Evolutionary conservation across 2,888 invertebrate species (phyloP), one percentile per base, ranked within the genome.

Genomic region (Eudemis profundana): DNA sequence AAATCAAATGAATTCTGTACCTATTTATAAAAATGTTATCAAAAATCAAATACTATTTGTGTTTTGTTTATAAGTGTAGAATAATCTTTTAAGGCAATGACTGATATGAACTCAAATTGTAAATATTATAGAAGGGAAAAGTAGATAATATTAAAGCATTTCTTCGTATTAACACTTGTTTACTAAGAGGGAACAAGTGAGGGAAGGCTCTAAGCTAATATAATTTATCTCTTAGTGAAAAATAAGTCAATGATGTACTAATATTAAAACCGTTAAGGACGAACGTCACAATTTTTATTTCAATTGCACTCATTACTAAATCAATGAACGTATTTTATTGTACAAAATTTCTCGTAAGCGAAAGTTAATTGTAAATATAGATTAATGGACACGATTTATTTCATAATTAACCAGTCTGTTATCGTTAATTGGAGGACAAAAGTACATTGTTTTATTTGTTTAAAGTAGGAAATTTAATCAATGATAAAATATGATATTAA

Each of bases 61-160:
- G 49, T 50, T 63, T 21, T 14, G 17, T 57, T 63, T n/a, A 17
- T 50, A 49, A 49, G 27, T 50, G 19, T 44, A 51, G 21, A 23
- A 27, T 70, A 67, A 68, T 71, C 66, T 69, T 70, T 74, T 73
- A 77, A 81, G 78, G 76, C 73, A 80, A 78, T 78, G 82, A 82
- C 82, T 82, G 82, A 82, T 78, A 72, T 49, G 60, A 64, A 76
- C 78, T 78, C 70, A 75, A 75, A 74, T 69, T 78, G 77, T 79
- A 78, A 76, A 74, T 76, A 76, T 44, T 38, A 5, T 57, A 65
- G 46, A 68, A 73, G 72, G 70, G 64, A 73, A 68, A 66, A 59
- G 71, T 76, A 77, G 73, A 47, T 68, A 74, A 74, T 68, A 72
- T 66, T 33, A 54, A 66, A 44, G 40, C 44, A 50, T 64, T 64